Evolutionary conservation across 2,113 vertebrate species (phyloP).

Genomic region (Myiagra hebetior): DNA sequence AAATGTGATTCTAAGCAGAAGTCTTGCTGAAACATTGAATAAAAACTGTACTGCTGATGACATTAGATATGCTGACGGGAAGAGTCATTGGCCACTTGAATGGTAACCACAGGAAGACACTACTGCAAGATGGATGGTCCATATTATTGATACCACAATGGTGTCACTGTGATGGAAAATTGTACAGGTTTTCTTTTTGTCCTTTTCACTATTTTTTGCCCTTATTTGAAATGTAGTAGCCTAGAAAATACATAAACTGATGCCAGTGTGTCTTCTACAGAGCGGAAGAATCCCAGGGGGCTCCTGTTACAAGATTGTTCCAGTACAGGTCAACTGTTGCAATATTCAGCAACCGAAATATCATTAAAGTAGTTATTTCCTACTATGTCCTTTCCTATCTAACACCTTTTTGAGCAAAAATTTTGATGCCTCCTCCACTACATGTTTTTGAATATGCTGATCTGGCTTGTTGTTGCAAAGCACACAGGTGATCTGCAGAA

Average conservation of each 20-base stretch:
- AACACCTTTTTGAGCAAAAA: not conserved
- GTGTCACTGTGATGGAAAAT: not conserved
- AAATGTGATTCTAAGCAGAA: not conserved
- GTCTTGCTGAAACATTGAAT: not conserved
- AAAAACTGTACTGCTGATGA: not conserved
- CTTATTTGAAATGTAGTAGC: not conserved
- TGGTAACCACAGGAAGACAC: not conserved
- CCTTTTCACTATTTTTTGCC: not conserved
- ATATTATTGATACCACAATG: not conserved
- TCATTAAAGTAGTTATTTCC: not conserved
- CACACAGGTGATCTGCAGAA: not conserved
- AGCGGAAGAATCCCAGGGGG: not conserved
- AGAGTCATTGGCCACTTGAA: not conserved
- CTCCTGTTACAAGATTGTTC: not conserved
- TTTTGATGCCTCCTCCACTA: not conserved
- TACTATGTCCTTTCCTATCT: not conserved
- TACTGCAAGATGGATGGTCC: not conserved
- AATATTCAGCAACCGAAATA: constrained; percentile 22
- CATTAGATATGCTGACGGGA: not conserved
- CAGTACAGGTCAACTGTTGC: not conserved
- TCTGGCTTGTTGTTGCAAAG: not conserved
- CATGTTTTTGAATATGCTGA: not conserved
- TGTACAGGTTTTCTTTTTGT: not conserved
- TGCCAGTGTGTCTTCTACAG: not conserved
- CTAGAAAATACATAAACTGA: constrained; percentile 15